These are phyloP conservation scores for Anomalospiza imberbis DNA, from an alignment of 2,797 vertebrate species.

Conservation along the genomic window DNA sequence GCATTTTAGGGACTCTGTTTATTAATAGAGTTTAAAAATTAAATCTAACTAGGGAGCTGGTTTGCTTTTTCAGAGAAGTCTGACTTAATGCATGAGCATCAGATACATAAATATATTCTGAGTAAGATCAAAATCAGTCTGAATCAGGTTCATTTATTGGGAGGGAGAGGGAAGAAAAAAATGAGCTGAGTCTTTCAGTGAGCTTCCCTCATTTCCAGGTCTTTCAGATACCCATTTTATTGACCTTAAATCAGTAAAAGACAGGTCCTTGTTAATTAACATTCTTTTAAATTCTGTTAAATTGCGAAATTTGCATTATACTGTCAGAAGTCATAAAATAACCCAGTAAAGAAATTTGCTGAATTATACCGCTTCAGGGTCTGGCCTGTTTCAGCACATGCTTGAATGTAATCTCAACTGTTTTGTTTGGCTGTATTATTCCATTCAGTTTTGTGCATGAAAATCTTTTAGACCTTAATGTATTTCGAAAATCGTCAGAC, in stretches of 20 bases:
- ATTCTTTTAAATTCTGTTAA: slow-evolving; percentile 24
- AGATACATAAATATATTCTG: not conserved
- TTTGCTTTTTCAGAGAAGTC: not conserved
- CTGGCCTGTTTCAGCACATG: not conserved
- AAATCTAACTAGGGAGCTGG: not conserved
- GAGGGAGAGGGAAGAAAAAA: not conserved
- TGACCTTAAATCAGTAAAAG: slow-evolving; percentile 11
- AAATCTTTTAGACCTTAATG: not conserved
- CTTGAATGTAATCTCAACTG: not conserved
- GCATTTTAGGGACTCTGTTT: not conserved
- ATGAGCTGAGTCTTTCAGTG: not conserved
- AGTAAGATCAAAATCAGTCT: not conserved
- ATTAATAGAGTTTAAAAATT: not conserved
- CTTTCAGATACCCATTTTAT: not conserved
- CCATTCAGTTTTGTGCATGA: not conserved
- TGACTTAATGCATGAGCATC: not conserved
- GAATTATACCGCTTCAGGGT: not conserved
- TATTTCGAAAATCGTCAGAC: not conserved
- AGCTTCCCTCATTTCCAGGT: not conserved
- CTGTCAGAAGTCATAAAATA: slow-evolving; percentile 35
- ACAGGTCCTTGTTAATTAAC: slow-evolving; percentile 37
- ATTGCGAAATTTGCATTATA: slow-evolving; percentile 40
- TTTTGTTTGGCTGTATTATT: not conserved
- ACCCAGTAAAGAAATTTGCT: not conserved
- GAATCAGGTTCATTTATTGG: not conserved